Base-by-base conservation (phyloP, 2,888 invertebrate species). In the Tyria jacobaeae region DNA sequence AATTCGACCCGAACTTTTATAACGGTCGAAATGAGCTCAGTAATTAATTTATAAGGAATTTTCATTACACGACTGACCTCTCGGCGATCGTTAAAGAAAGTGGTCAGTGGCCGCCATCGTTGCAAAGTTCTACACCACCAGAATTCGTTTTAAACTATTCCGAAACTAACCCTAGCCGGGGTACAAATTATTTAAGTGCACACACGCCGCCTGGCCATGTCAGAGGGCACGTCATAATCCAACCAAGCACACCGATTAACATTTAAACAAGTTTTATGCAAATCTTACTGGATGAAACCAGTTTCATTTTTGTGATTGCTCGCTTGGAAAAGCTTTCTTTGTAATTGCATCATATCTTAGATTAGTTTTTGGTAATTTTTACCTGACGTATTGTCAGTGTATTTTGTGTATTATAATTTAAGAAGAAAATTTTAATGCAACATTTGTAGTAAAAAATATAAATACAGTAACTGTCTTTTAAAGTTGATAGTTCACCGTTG, bases 201-300 rank as follows among this genome's bases (percentile, higher is more conserved):
- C 57, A 56, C 41, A 53, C 59, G 51, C 24, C 37, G 50, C n/a
- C 24, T 27, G 37, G 44, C n/a, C 73, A 71, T 76, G 74, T 75
- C 88, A 85, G 82, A 87, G 89, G 87, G 87, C 84, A 89, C 83
- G 84, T 89, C 87, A 88, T 88, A 89, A 89, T 87, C 87, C 85
- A 84, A 83, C 83, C 82, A 79, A 83, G 83, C 84, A 84, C 77
- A 81, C 80, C 84, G 89, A 92, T 92, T 93, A 92, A 91, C 92
- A 93, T 93, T 91, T 93, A 91, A 90, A 92, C 90, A 91, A 92
- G 89, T 88, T 93, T 92, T 92, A 93, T 93, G 92, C 89, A 91
- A 92, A 93, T 91, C 84, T 73, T 79, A 79, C 66, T 73, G 82
- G 78, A 78, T 83, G 77, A 84, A 85, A 83, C 81, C 78, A 76